phyloP scores from a whole-genome alignment of 1,140 invertebrate species.

The Temnothorax nylanderi region DNA sequence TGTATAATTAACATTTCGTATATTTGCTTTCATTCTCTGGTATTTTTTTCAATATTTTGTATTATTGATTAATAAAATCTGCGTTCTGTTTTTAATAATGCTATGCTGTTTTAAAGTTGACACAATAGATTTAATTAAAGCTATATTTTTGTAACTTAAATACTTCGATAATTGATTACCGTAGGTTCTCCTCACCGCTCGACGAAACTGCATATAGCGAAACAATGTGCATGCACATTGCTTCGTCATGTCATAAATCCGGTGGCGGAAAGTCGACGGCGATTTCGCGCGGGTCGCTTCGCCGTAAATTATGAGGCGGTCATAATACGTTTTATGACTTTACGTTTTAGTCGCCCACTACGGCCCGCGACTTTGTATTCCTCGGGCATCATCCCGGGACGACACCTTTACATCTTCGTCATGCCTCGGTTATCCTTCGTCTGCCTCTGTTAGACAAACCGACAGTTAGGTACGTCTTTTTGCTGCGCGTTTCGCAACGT shows the following conservation, averaged over 20 bases:
- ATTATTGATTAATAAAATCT: not conserved
- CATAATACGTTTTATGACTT: slow-evolving; percentile 67
- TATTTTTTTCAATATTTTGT: slow-evolving; percentile 1
- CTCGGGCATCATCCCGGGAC: not conserved
- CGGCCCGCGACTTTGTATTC: slow-evolving; percentile 42
- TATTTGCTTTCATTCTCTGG: not conserved
- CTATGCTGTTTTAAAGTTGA: not conserved
- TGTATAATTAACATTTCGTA: not conserved
- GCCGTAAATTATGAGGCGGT: slow-evolving; percentile 64
- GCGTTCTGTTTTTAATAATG: not conserved
- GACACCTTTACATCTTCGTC: slow-evolving; percentile 64
- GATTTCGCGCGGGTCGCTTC: slow-evolving; percentile 34
- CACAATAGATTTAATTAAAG: not conserved
- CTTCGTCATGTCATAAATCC: not conserved
- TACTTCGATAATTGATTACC: slow-evolving; percentile 50
- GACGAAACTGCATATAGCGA: not conserved
- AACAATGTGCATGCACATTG: slow-evolving; percentile 29
- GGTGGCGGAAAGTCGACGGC: slow-evolving; percentile 34
- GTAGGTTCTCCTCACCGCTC: slow-evolving; percentile 6
- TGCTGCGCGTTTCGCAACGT: slow-evolving; percentile 38
- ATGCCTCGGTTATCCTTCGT: slow-evolving; percentile 27
- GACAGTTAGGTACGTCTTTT: slow-evolving; percentile 34
- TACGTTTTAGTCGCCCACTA: slow-evolving; percentile 35
- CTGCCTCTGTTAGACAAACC: slow-evolving; percentile 28
- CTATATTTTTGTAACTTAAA: not conserved